Base-by-base conservation (phyloP, 2,113 vertebrate species). In the Microtus montanus region DNA sequence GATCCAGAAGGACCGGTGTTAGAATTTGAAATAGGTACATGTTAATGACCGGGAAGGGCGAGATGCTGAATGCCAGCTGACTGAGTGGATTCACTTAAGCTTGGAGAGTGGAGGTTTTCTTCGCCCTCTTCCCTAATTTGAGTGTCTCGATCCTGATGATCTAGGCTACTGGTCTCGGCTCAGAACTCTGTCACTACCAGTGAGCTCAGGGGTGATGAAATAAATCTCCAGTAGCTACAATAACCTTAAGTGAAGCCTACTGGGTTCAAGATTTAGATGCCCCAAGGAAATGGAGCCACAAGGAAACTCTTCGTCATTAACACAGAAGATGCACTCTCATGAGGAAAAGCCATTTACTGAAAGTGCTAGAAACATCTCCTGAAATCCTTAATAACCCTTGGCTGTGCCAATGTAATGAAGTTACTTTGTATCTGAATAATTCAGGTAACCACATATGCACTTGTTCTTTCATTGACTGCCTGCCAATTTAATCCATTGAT, bases 401-500 rank as follows among this genome's bases (percentile, higher is more conserved):
- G 0, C 84, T 79, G 3, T 96, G 94, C 87, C 93, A 97, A 86
- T 54, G 87, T 96, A 92, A 84, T 8, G 96, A 96, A 89, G 92
- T 97, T 97, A 94, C 66, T 74, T 93, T 93, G 52, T 73, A 78
- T 85, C 52, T 95, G 95, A 96, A 90, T 97, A 97, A 96, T 97
- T 98, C 87, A 95, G 88, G 70, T 70, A 90, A 47, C 41, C 44
- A 95, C 96, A 96, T 94, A 94, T 91, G 89, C 94, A 78, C 95
- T 88, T 92, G 5, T 66, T 97, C 96, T 93, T 94, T 94, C 96
- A 93, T 97, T 98, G 97, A 97, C 93, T 96, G 95, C 44, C 78
- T 98, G 95, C 90, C 97, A 98, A 96, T 95, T 89, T 97, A 97
- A 97, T 96, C 96, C 96, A 90, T 97, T 97, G 96, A 88, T 97